Base-by-base conservation (phyloP, 2,113 vertebrate species). In the Apteryx owenii region DNA sequence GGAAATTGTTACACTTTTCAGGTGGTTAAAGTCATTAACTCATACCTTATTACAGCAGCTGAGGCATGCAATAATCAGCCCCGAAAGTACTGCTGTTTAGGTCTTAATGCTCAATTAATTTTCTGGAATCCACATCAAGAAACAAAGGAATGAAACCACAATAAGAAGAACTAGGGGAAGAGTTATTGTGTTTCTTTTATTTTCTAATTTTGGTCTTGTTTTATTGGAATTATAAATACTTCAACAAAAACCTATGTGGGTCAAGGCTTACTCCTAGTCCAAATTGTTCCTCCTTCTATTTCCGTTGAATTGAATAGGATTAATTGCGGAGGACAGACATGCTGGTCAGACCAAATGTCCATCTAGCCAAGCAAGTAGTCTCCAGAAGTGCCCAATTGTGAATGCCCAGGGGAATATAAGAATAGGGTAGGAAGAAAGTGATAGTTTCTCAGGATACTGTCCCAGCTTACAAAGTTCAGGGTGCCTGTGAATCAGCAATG, bases 101-200 rank as follows among this genome's bases (percentile, higher is more conserved):
- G 84, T 97, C 96, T 95, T 97, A 96, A 92, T 93, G 90, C 95
- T 96, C 96, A 96, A 98, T 97, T 98, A 97, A 94, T 97, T 97
- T 97, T 96, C 77, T 96, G 95, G 95, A 98, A 98, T 97, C 90
- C 87, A 92, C 83, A 95, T 89, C 95, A 87, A 95, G 82, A 96
- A 97, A 97, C 62, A 97, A 96, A 97, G 93, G 82, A 95, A 86
- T 53, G 56, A 94, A 97, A 92, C 91, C 95, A 97, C 97, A 97
- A 89, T 93, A 97, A 97, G 96, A 98, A 89, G 96, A 97, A 97
- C 48, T 46, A 77, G 69, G 53, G 54, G 78, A 96, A 95, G 88
- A 96, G 78, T 95, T 95, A 95, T 51, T 82, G 68, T 62, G 68
- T 91, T 96, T 81, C 80, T 56, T 95, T 94, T 70, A 90, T 93